Conservation (phyloP, 2,797 vertebrate species). For the Sciaenops ocellatus region DNA sequence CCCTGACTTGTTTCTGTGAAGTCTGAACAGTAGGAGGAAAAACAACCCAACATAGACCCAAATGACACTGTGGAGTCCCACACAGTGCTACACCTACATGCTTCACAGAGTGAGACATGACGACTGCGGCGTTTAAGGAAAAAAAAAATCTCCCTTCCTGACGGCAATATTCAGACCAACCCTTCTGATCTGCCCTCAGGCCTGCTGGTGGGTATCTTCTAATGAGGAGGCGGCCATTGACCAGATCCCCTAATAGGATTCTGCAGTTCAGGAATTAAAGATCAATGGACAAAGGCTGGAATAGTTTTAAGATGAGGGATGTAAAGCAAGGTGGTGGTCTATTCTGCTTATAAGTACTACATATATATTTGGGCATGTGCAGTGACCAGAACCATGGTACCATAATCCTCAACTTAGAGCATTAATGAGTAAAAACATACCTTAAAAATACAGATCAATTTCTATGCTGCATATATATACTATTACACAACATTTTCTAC, state of each 20-base stretch:
- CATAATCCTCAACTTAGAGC: background rate
- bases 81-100: slow-evolving; percentile 47
- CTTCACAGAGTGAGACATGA: slow-evolving; percentile 57
- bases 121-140: slow-evolving; percentile 36
- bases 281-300: slow-evolving; percentile 58
- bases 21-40: slow-evolving; percentile 8
- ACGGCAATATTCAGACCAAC: slow-evolving; percentile 68
- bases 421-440: background rate
- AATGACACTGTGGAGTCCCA: slow-evolving; percentile 23
- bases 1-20: slow-evolving; percentile 19
- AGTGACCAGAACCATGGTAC: background rate
- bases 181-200: slow-evolving; percentile 78
- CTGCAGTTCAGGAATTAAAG: slow-evolving; percentile 69
- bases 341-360: slow-evolving; percentile 22
- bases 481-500: background rate
- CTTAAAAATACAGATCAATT: background rate
- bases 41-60: slow-evolving; percentile 6
- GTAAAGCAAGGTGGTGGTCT: slow-evolving; percentile 10
- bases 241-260: slow-evolving; percentile 76
- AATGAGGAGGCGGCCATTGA: slow-evolving; percentile 77
- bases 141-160: slow-evolving; percentile 38
- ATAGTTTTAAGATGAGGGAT: slow-evolving; percentile 39
- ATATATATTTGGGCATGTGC: slow-evolving; percentile 15
- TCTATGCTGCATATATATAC: background rate
- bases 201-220: slow-evolving; percentile 77